A percentile compares a stretch with the other conserved stretches of the same genome.
phyloP scores from a whole-genome alignment of 2,113 vertebrate species.

The Actenoides lindsayi region DNA sequence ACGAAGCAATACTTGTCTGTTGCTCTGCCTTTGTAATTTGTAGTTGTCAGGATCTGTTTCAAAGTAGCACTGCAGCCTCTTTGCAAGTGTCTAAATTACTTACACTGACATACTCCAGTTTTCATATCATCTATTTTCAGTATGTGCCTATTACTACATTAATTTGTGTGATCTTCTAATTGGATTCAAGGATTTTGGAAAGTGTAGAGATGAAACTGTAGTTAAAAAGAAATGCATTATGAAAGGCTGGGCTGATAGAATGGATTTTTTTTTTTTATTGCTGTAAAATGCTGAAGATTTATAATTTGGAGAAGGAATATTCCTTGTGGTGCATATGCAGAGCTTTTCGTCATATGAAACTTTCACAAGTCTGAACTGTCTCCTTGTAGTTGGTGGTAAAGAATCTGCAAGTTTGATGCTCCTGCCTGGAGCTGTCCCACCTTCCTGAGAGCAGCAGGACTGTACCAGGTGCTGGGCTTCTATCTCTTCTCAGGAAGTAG shows the following conservation, averaged over 20 bases:
- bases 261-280: not conserved
- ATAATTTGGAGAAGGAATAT: not conserved
- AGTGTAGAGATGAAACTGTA: not conserved
- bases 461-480: accelerated
- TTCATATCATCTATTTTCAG: not conserved
- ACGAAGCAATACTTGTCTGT: not conserved
- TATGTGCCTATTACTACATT: not conserved
- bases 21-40: conserved; percentile 44
- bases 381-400: not conserved
- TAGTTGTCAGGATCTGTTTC: conserved; percentile 43
- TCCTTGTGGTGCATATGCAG: not conserved
- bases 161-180: conserved; percentile 23
- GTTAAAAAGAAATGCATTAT: not conserved
- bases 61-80: not conserved
- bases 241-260: not conserved
- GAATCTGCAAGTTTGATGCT: not conserved
- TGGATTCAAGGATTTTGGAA: not conserved
- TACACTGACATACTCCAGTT: not conserved
- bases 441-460: not conserved
- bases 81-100: conserved; percentile 34
- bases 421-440: not conserved
- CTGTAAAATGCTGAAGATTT: not conserved
- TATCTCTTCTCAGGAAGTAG: not conserved
- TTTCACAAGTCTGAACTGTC: not conserved
- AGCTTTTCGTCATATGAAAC: not conserved